Conservation (phyloP, 2,888 invertebrate genomes). For the Mamestra brassicae region DNA sequence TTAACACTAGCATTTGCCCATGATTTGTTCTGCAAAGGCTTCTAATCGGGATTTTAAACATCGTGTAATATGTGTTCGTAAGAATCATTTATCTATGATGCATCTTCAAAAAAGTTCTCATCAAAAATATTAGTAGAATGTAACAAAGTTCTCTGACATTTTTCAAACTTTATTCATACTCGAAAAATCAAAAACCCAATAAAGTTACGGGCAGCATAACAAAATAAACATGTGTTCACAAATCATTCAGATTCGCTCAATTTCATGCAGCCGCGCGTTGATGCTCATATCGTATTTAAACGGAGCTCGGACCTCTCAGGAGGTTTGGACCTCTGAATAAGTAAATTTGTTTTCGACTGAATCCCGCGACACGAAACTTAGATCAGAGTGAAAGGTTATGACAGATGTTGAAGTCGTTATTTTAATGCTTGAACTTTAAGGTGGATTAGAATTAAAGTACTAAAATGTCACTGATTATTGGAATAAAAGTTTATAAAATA, state of each 20-base stretch:
- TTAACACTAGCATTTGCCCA: background rate
- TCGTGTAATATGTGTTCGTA: too few species aligned
- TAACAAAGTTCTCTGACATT: background rate
- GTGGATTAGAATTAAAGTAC: background rate
- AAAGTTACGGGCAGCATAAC: conserved; percentile 22
- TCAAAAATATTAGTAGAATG: background rate
- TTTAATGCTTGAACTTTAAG: conserved; percentile 13
- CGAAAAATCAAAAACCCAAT: conserved; percentile 20
- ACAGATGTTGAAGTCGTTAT: conserved; percentile 47
- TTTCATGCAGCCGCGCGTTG: conserved; percentile 63
- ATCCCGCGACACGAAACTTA: conserved; percentile 60
- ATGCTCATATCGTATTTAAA: conserved; percentile 68
- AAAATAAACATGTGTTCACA: conserved; percentile 53
- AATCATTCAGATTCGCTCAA: conserved; percentile 63
- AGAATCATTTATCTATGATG: too few species aligned
- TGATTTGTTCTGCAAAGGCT: too few species aligned
- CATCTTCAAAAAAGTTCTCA: too few species aligned
- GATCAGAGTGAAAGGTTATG: conserved; percentile 41
- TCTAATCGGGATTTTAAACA: too few species aligned
- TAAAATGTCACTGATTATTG: too few species aligned
- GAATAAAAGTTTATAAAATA: too few species aligned
- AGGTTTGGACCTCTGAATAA: conserved; percentile 56
- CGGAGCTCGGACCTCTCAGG: conserved; percentile 44
- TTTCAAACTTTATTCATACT: background rate
- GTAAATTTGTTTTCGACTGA: conserved; percentile 63